A percentile compares a stretch with the other conserved stretches of the same genome.
Conservation (phyloP, 2,888 invertebrate genomes). For the Tetrapedia diversipes region DNA sequence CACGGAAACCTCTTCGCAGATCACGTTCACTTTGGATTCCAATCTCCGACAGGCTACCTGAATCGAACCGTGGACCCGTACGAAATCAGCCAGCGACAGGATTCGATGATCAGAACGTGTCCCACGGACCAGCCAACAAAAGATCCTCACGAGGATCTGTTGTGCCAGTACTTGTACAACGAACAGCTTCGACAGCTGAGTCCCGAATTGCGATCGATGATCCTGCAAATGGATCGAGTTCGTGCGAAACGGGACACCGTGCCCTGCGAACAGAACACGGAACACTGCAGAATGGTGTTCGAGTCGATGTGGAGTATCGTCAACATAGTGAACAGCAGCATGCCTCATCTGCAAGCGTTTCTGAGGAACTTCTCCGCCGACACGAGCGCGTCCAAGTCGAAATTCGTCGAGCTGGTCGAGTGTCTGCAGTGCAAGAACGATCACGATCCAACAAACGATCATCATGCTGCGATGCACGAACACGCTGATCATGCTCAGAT, state of each 20-base stretch:
- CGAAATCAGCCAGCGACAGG: not conserved
- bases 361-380: not conserved
- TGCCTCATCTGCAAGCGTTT: not conserved
- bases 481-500: constrained; percentile 17
- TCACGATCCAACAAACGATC: not conserved
- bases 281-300: constrained; percentile 39
- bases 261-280: constrained; percentile 20
- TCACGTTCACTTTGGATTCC: no score
- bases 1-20: no score
- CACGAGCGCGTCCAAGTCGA: not conserved
- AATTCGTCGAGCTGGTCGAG: constrained; percentile 36
- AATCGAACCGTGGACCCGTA: not conserved
- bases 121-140: not conserved
- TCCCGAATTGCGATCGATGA: not conserved
- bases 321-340: constrained; percentile 24
- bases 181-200: not conserved
- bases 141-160: not conserved
- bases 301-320: constrained; percentile 42
- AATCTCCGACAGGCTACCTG: constrained; percentile 4
- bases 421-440: constrained; percentile 68
- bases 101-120: fast-evolving
- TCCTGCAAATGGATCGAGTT: not conserved
- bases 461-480: not conserved
- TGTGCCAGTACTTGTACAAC: not conserved
- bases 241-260: constrained; percentile 39